These are phyloP conservation scores for Aphrophora alni DNA, from an alignment of 2,888 invertebrate genomes.

Conservation along the genomic window DNA sequence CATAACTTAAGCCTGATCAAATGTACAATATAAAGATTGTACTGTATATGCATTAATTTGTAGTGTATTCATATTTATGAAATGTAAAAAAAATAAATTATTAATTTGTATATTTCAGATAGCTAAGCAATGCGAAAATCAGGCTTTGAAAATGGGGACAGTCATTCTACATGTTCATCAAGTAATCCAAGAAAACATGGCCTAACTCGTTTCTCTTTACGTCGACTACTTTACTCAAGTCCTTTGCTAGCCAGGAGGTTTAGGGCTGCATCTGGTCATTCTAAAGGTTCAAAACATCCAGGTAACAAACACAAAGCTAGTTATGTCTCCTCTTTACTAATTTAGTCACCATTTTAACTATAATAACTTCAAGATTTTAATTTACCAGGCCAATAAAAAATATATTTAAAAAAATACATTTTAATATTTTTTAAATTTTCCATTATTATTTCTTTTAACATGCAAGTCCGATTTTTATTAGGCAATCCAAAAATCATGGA, in stretches of 20 bases:
- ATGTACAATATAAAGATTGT: no score
- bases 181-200: conserved; percentile 56
- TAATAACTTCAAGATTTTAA: no score
- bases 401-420: no score
- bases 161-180: conserved; percentile 48
- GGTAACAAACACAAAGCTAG: conserved; percentile 4
- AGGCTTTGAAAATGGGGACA: conserved; percentile 40
- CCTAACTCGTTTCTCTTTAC: conserved; percentile 68
- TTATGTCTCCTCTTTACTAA: neutral
- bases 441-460: no score
- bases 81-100: no score
- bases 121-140: conserved; percentile 35
- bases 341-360: neutral
- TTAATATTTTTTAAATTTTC: no score
- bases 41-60: no score
- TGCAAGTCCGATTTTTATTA: no score
- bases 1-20: no score
- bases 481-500: no score
- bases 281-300: conserved; percentile 26
- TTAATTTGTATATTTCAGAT: neutral
- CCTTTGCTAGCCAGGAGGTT: conserved; percentile 72
- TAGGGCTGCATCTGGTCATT: conserved; percentile 42
- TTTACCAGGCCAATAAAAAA: no score
- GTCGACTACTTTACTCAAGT: conserved; percentile 73
- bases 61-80: no score